Conservation (phyloP, 2,797 vertebrate species). For the Sebastes matsubarae region DNA sequence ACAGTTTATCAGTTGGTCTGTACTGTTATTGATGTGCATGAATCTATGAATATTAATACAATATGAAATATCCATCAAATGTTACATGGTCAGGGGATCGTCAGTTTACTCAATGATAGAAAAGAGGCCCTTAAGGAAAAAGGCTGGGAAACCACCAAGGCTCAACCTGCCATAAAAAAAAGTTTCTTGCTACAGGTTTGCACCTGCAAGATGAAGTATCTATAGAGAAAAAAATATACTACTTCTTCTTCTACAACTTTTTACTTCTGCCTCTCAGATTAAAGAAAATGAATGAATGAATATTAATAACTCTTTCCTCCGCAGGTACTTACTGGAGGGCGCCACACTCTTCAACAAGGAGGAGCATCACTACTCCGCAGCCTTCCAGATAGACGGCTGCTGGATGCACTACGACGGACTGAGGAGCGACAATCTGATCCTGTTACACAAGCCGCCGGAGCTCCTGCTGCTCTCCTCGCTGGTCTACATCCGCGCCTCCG, state of each 20-base stretch:
- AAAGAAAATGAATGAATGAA: not conserved
- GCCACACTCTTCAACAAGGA: conserved; percentile 92
- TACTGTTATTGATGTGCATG: no score
- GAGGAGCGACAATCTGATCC: conserved; percentile 88
- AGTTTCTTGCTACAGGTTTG: not conserved
- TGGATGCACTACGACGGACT: conserved; percentile 91
- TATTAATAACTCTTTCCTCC: not conserved
- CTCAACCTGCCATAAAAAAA: not conserved
- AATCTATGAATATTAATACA: no score
- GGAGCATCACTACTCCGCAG: conserved; percentile 91
- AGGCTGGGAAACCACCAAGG: not conserved
- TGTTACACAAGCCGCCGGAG: conserved; percentile 89
- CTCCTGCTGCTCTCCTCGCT: conserved; percentile 88
- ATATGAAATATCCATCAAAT: no score
- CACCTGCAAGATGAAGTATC: not conserved
- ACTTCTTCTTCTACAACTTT: not conserved
- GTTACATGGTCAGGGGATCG: no score
- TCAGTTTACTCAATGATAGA: no score
- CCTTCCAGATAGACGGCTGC: conserved; percentile 88
- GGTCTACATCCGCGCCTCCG: conserved; percentile 86
- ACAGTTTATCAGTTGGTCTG: no score
- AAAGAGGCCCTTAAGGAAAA: no score
- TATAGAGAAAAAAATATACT: not conserved
- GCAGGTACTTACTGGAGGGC: conserved; percentile 90
- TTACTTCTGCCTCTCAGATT: not conserved